Evolutionary conservation across 2,113 vertebrate species (phyloP), one percentile per base, ranked within the genome.

Genomic region (Platycercus adscitus): DNA sequence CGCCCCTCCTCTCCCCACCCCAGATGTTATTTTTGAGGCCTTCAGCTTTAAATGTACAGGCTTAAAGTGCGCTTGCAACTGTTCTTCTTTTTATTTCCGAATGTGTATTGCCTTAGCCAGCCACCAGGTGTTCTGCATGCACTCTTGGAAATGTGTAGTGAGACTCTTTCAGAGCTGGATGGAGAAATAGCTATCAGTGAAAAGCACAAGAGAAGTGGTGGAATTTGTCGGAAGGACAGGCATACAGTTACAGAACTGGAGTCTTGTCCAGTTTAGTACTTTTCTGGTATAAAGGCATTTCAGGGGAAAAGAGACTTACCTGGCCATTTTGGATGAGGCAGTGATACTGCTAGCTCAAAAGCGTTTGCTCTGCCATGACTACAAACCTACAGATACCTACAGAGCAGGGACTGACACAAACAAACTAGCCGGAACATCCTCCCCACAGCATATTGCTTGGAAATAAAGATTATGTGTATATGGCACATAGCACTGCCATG

Each of bases 41-140:
- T 98, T 98, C 97, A 98, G 97, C 98, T 98, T 98, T 98, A 97
- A 98, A 97, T 97, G 96, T 98, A 97, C 96, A 97, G 97, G 97
- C 97, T 98, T 98, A 96, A 97, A 98, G 98, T 98, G 98, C 96
- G 98, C 98, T 98, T 98, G 98, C 96, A 87, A 98, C 95, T 87
- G 29, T 97, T 97, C 56, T 91, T 58, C 92, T 97, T 97, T 97
- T 97, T 49, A 81, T 97, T 98, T 98, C 95, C 94, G 92, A 97
- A 98, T 98, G 98, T 98, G 88, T 96, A 96, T 98, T 98, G 98
- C 98, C 98, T 99, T 98, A 98, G 98, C 98, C 97, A 98, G 98
- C 97, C 96, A 97, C 96, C 96, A 96, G 97, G 97, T 97, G 97
- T 98, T 97, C 97, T 98, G 97, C 98, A 97, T 98, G 98, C 97